Base-by-base conservation (phyloP, 2,888 invertebrate genomes). In the Drosophila borealis region DNA sequence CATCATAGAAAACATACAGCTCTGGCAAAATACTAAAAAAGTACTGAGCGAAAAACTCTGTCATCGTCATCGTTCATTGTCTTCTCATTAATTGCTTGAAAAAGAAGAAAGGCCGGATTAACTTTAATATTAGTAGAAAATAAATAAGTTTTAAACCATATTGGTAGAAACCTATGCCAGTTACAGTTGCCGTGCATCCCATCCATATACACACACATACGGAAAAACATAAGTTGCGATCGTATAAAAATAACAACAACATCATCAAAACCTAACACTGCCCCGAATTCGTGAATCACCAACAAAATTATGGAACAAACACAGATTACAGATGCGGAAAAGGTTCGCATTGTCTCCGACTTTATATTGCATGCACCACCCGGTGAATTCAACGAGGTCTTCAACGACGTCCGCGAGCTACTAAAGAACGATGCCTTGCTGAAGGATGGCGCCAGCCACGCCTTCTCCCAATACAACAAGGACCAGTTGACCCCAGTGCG, bases 331-430 rank as follows among this genome's bases (percentile, higher is more conserved):
- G 97, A 97, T 93, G 96, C 96, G 93, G 97, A 97, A 94, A 97
- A 97, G 95, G 97, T 98, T 92, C 96, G 97, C 94, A 98, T 99
- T 94, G 98, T 98, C 83, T 98, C 98, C 83, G 97, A 99, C 95
- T 99, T 99, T 94, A 98, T 99, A 92, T 94, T 98, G 73, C 99
- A 99, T 94, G 98, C 99, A 70, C 99, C 99, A 66, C 99, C 99
- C 62, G 99, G 99, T 88, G 99, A 99, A 94, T 99, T 99, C 93
- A 99, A 99, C 93, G 99, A 99, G 94, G 99, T 99, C 78, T 99
- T 99, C 92, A 99, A 98, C 93, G 98, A 98, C 94, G 98, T 98
- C 79, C 95, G 98, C 90, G 96, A 96, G 83, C 93, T 98, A 80
- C 93, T 99, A 82, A 98, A 98, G 93, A 98, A 99, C 94, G 99